These are phyloP conservation scores for Psettodes erumei DNA, from an alignment of 2,113 vertebrate species.

Conservation along the genomic window DNA sequence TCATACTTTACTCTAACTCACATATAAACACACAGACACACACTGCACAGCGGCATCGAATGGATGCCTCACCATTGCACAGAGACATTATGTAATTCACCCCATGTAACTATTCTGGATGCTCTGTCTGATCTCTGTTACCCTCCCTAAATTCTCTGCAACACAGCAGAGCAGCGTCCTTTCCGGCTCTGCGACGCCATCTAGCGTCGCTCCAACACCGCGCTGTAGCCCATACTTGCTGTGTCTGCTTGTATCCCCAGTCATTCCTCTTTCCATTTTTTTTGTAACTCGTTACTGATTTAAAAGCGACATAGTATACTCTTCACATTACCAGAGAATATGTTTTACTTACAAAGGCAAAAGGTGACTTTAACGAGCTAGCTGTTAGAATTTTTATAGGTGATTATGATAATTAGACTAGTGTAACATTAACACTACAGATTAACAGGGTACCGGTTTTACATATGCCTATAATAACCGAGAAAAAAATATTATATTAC, in stretches of 20 bases:
- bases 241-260: not conserved
- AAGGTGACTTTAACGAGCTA: not conserved
- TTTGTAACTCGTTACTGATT: not conserved
- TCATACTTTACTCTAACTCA: not conserved
- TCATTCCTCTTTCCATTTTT: not conserved
- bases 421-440: not conserved
- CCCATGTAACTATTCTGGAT: slow-evolving; percentile 67
- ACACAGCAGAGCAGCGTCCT: slow-evolving; percentile 45
- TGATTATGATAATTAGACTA: not conserved
- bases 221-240: not conserved
- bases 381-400: not conserved
- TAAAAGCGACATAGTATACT: slow-evolving; percentile 10
- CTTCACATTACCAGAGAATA: not conserved
- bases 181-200: slow-evolving; percentile 91
- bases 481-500: not conserved
- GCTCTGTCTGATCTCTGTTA: slow-evolving; percentile 66
- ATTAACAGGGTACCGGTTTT: not conserved
- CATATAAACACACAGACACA: slow-evolving; percentile 11
- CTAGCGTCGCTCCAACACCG: slow-evolving; percentile 82
- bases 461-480: not conserved
- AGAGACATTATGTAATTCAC: slow-evolving; percentile 84
- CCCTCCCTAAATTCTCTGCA: slow-evolving; percentile 49
- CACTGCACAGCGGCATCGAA: slow-evolving; percentile 35
- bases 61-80: slow-evolving; percentile 58
- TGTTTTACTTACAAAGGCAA: not conserved